Evolutionary conservation across 2,113 vertebrate species (phyloP), one percentile per base, ranked within the genome.

Genomic region (Scophthalmus maximus): DNA sequence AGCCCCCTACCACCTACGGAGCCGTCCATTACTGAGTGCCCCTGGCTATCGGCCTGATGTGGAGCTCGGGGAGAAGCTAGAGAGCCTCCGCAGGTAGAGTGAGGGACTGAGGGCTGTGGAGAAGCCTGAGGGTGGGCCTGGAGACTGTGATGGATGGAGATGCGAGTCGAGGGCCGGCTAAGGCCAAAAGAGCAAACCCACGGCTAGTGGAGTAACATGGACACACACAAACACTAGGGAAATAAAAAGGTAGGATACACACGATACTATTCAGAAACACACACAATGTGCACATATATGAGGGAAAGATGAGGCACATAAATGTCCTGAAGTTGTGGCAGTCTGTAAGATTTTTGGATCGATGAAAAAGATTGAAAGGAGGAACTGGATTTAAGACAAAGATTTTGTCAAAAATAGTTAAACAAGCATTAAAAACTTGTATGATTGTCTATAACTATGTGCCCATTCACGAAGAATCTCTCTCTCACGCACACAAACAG

Each of bases 11-110:
- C 87, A 87, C 85, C 87, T 78, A 90, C 64, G 3, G 83, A 82
- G 86, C 42, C 3, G 76, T 64, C 86, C 84, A 96, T 96, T 92
- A 93, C 93, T 86, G 93, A 95, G 92, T 85, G 87, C 94, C 93
- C 88, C 91, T 84, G 81, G 87, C 80, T 63, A 50, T 91, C 84
- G 75, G 87, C 87, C 94, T 84, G 88, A 91, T 94, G 91, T 90
- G 85, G 59, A 78, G 91, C 88, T 67, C 62, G 67, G 91, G 94
- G 84, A 88, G 69, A 55, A 93, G 93, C 93, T 87, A 90, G 90
- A 88, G 85, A 93, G 79, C 78, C 87, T 92, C 86, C 86, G 88
- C 90, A 78, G 95, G 94, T 94, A 91, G 90, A 85, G 73, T 8
- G 40, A 89, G 83, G 82, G 84, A 82, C 71, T 22, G 81, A 49